Percentiles rank a stretch among this genome's conserved stretches.
These are phyloP conservation scores for Thunnus maccoyii DNA, from an alignment of 2,113 vertebrate species.

Conservation along the genomic window DNA sequence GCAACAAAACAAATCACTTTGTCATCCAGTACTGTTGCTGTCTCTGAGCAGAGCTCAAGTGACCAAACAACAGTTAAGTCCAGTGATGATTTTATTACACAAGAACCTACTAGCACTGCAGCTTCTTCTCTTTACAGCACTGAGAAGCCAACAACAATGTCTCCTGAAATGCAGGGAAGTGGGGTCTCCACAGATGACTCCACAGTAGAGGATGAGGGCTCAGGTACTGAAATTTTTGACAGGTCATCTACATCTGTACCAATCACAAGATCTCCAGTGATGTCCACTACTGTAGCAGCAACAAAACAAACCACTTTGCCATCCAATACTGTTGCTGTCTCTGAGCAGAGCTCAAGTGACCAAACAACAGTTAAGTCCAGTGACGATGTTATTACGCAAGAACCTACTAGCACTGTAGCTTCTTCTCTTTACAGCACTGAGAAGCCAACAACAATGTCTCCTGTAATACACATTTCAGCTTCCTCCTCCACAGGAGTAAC, in stretches of 20 bases:
- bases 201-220: constrained; percentile 39
- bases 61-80: background rate
- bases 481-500: background rate
- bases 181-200: constrained; percentile 40
- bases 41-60: constrained; percentile 6
- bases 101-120: background rate
- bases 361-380: background rate
- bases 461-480: background rate
- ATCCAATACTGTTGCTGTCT: constrained; percentile 15
- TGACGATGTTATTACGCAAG: background rate
- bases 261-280: constrained; percentile 7
- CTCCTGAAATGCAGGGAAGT: constrained; percentile 36
- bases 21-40: constrained; percentile 20
- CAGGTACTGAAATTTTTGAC: constrained; percentile 21
- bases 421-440: constrained; percentile 34
- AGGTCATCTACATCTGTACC: constrained; percentile 22
- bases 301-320: constrained; percentile 3
- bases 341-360: constrained; percentile 12
- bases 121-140: constrained; percentile 9
- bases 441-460: constrained; percentile 18
- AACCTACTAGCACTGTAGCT: background rate
- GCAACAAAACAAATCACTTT: constrained; percentile 3
- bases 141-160: constrained; percentile 27
- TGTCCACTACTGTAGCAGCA: constrained; percentile 1
- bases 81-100: background rate